Percentiles rank a stretch among this genome's conserved stretches.
phyloP scores from a whole-genome alignment of 2,888 invertebrate species.

The Ptychoptera contaminata region DNA sequence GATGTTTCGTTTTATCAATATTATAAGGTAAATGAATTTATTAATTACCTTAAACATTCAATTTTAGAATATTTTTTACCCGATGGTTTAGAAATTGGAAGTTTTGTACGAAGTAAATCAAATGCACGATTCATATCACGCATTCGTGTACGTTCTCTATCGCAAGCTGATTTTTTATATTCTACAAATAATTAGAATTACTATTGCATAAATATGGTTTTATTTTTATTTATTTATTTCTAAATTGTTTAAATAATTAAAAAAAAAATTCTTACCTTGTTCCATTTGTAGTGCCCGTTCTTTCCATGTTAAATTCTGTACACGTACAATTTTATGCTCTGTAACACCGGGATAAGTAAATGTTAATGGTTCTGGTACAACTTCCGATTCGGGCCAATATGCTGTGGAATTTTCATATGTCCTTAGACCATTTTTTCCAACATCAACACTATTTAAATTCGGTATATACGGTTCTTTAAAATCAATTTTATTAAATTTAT shows the following conservation, averaged over 20 bases:
- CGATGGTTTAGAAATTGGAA: constrained; percentile 63
- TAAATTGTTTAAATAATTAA: neutral
- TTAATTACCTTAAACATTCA: constrained; percentile 55
- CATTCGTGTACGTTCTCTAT: constrained; percentile 70
- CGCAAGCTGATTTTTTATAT: constrained; percentile 72
- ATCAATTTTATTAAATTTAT: too few species aligned
- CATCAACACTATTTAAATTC: neutral
- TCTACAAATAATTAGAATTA: constrained; percentile 33
- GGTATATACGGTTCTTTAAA: too few species aligned
- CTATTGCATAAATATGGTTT: neutral
- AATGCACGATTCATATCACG: constrained; percentile 74
- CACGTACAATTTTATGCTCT: constrained; percentile 4
- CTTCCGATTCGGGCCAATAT: constrained; percentile 12
- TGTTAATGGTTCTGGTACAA: constrained; percentile 19
- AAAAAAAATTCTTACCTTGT: constrained; percentile 30
- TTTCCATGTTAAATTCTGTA: constrained; percentile 32
- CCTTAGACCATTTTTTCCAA: neutral
- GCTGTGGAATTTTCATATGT: neutral
- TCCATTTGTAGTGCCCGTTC: constrained; percentile 44
- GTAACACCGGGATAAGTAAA: constrained; percentile 4
- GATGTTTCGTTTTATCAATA: neutral
- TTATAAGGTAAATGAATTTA: neutral
- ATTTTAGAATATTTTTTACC: constrained; percentile 79
- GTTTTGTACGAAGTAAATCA: constrained; percentile 54
- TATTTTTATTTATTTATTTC: neutral